Conservation (phyloP, 1,140 invertebrate genomes). For the Drosophila kikkawai region DNA sequence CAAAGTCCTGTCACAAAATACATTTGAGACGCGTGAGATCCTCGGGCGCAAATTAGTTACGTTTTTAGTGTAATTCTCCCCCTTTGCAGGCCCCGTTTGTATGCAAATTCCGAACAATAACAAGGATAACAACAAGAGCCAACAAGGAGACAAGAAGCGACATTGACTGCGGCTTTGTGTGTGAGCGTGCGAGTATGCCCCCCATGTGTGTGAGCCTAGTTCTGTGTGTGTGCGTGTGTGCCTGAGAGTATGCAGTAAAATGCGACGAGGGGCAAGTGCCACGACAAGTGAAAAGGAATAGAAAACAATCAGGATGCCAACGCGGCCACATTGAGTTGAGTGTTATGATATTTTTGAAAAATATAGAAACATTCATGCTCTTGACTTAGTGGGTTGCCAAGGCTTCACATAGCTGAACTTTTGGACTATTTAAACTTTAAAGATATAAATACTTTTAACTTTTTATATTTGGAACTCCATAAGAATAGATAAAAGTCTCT, state of each 20-base stretch:
- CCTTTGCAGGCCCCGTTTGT: conserved; percentile 39
- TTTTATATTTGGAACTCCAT: not conserved
- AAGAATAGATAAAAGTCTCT: not conserved
- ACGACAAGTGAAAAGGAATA: conserved; percentile 55
- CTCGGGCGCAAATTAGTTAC: conserved; percentile 68
- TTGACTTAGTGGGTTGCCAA: not conserved
- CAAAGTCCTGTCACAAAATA: conserved; percentile 36
- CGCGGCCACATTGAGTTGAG: conserved; percentile 19
- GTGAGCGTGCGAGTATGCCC: conserved; percentile 1
- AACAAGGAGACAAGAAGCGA: conserved; percentile 43
- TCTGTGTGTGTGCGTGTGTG: conserved; percentile 13
- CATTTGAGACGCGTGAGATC: conserved; percentile 43
- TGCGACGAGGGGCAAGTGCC: conserved; percentile 48
- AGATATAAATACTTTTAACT: not conserved
- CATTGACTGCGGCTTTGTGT: conserved; percentile 29
- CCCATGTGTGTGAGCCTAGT: conserved; percentile 9
- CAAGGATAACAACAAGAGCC: conserved; percentile 44
- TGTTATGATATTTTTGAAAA: conserved; percentile 1
- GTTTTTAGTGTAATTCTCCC: conserved; percentile 63
- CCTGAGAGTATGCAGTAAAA: conserved; percentile 63
- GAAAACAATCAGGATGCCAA: conserved; percentile 55
- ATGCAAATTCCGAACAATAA: conserved; percentile 64
- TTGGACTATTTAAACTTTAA: not conserved
- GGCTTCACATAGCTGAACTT: not conserved
- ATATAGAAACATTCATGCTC: not conserved